A percentile compares a stretch with the other conserved stretches of the same genome.
phyloP scores from a whole-genome alignment of 2,888 invertebrate genomes.

The Ochropacha duplaris region DNA sequence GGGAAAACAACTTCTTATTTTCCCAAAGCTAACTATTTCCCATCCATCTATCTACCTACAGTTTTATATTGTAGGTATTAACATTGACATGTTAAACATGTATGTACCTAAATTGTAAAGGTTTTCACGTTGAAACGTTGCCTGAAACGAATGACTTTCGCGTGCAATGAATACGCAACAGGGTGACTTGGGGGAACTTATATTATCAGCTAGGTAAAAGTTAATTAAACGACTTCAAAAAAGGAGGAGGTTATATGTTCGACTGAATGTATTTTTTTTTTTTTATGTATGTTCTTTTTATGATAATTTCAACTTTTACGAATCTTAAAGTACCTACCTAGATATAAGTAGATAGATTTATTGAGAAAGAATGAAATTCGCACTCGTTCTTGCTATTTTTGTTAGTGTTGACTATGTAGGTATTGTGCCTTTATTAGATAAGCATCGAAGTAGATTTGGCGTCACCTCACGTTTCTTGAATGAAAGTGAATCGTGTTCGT shows the following conservation, averaged over 20 bases:
- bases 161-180: constrained; percentile 49
- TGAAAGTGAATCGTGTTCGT: constrained; percentile 61
- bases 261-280: too few species aligned
- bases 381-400: not conserved
- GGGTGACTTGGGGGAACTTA: constrained; percentile 28
- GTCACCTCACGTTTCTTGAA: constrained; percentile 56
- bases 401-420: constrained; percentile 16
- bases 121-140: constrained; percentile 12
- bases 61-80: constrained; percentile 8
- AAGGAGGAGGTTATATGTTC: too few species aligned
- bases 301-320: constrained; percentile 28
- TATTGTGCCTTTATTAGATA: constrained; percentile 51
- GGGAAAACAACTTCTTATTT: too few species aligned
- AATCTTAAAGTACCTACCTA: not conserved
- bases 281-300: too few species aligned
- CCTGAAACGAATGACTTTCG: constrained; percentile 45
- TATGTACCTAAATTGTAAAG: constrained; percentile 33
- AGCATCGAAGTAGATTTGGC: constrained; percentile 61
- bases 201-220: constrained; percentile 39
- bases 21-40: not conserved
- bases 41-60: not conserved
- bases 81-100: constrained; percentile 29
- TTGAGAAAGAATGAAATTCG: not conserved
- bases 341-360: too few species aligned
- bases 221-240: too few species aligned